Evolutionary conservation across 2,797 vertebrate genomes (phyloP).

Genomic region (Phataginus tetradactyla): DNA sequence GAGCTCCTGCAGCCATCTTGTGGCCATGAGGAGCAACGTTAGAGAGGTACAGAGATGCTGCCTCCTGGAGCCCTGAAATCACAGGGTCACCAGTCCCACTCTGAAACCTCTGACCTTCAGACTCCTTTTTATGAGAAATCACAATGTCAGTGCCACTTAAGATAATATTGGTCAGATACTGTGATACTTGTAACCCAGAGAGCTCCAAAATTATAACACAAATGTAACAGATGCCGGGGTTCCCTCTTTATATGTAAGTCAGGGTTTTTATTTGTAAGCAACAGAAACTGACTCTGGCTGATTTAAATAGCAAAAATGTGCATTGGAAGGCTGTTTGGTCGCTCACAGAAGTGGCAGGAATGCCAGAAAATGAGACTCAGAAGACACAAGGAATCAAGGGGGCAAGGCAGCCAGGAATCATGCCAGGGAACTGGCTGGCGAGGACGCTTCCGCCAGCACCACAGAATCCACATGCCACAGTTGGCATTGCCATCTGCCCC

Average conservation of each 20-base stretch:
- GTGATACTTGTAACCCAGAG: neutral
- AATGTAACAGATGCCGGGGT: neutral
- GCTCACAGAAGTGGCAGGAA: neutral
- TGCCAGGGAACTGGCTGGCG: neutral
- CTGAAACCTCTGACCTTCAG: neutral
- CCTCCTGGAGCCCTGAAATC: neutral
- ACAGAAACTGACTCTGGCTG: neutral
- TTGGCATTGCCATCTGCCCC: neutral
- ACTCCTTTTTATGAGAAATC: neutral
- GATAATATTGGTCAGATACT: neutral
- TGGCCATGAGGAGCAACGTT: constrained; percentile 60
- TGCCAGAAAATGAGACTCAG: neutral
- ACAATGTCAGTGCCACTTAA: neutral
- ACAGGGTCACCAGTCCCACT: neutral
- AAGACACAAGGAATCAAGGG: neutral
- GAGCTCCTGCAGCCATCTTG: constrained; percentile 76
- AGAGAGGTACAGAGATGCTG: neutral
- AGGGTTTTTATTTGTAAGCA: constrained; percentile 21
- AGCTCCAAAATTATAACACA: neutral
- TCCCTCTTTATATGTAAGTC: neutral
- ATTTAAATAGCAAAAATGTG: neutral
- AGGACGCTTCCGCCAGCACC: neutral
- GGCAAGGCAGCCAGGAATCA: neutral
- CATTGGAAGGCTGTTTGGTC: neutral
- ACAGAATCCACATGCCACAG: neutral